A percentile compares a stretch with the other conserved stretches of the same genome.
phyloP scores from a whole-genome alignment of 92 coral and sea anemone species.

The Zoanthus sansibaricus region DNA sequence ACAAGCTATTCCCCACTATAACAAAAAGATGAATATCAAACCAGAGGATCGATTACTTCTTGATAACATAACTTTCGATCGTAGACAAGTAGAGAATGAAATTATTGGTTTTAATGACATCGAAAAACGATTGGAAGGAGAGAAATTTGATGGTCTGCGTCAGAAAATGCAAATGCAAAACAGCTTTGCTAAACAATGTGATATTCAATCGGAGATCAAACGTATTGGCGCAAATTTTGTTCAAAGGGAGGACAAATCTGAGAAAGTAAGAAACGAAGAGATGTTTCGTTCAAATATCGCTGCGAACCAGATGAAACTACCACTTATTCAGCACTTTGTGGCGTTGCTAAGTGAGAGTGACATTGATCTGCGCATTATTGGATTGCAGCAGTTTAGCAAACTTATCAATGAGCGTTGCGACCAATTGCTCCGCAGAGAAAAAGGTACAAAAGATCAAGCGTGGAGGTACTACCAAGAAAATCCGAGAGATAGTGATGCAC shows the following conservation, averaged over 20 bases:
- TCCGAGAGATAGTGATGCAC: constrained; percentile 18
- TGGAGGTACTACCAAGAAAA: constrained; percentile 1
- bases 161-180: constrained; percentile 3
- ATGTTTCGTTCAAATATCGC: neutral
- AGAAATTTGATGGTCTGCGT: neutral
- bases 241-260: neutral
- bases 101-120: neutral
- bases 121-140: neutral
- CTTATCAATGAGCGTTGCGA: neutral
- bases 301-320: neutral
- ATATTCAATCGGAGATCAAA: constrained; percentile 10
- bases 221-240: constrained; percentile 5
- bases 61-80: neutral
- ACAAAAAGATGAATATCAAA: neutral
- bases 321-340: constrained; percentile 3
- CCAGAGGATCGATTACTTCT: constrained; percentile 10
- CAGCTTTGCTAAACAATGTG: constrained; percentile 22
- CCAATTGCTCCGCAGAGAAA: constrained; percentile 5
- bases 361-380: constrained; percentile 7
- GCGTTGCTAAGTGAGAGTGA: neutral
- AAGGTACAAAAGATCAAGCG: constrained; percentile 5
- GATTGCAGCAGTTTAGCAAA: neutral
- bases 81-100: constrained; percentile 1
- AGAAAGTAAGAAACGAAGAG: neutral
- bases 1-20: neutral